phyloP scores from a whole-genome alignment of 1,140 invertebrate species.

The Maniola jurtina region DNA sequence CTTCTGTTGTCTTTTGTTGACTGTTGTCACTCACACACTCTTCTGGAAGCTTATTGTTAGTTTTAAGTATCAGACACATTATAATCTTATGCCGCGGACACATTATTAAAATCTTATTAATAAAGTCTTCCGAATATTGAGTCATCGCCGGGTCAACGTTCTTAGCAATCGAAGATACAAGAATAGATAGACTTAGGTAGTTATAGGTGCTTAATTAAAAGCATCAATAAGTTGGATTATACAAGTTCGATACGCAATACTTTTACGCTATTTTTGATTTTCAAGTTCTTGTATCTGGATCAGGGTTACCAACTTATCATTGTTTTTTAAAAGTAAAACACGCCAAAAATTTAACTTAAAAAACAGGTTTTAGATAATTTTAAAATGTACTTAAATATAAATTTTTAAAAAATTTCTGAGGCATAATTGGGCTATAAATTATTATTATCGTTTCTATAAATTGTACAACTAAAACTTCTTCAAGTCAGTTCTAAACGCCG shows the following conservation, averaged over 20 bases:
- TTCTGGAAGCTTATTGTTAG: too few relatives aligned
- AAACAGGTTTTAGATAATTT: too few relatives aligned
- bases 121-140: constrained; percentile 35
- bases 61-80: constrained; percentile 26
- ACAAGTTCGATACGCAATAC: constrained; percentile 31
- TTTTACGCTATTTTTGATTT: constrained; percentile 28
- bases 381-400: too few relatives aligned
- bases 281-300: constrained; percentile 37
- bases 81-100: constrained; percentile 26
- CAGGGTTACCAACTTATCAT: background rate
- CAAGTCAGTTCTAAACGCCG: too few relatives aligned
- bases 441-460: too few relatives aligned
- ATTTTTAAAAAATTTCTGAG: too few relatives aligned
- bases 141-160: constrained; percentile 38
- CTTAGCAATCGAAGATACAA: constrained; percentile 19
- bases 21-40: too few relatives aligned
- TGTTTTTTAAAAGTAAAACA: too few relatives aligned
- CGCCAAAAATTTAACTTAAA: too few relatives aligned
- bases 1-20: too few relatives aligned
- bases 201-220: constrained; percentile 30
- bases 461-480: too few relatives aligned
- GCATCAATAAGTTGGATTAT: constrained; percentile 37
- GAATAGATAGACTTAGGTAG: constrained; percentile 30
- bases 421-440: too few relatives aligned
- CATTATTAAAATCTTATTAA: constrained; percentile 2